These are phyloP conservation scores for Mugil cephalus DNA, from an alignment of 2,113 vertebrate species.

Conservation along the genomic window DNA sequence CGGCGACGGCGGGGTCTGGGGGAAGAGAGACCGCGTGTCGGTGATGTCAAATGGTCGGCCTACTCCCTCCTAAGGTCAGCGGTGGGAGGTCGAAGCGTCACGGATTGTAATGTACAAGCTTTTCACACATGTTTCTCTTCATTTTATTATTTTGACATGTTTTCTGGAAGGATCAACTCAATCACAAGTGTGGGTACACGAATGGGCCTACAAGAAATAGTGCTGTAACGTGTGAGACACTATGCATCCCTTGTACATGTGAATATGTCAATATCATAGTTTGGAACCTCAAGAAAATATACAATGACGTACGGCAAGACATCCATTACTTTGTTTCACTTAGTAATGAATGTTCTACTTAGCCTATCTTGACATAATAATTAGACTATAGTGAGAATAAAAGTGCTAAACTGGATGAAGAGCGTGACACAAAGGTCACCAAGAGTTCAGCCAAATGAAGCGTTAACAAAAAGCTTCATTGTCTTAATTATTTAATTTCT, in stretches of 20 bases:
- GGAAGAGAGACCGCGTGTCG: neutral
- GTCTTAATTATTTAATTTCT: constrained; percentile 54
- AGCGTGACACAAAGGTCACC: constrained; percentile 42
- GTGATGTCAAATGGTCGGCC: neutral
- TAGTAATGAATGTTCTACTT: neutral
- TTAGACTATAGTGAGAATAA: constrained; percentile 31
- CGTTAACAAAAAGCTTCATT: constrained; percentile 50
- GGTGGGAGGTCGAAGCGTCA: neutral
- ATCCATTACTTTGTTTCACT: constrained; percentile 11
- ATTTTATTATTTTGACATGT: neutral
- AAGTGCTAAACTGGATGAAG: constrained; percentile 14
- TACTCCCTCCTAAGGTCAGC: neutral
- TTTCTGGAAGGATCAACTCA: constrained; percentile 10
- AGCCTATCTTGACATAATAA: constrained; percentile 32
- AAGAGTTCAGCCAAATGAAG: constrained; percentile 51
- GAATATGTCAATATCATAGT: too few species aligned
- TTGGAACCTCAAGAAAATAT: too few species aligned
- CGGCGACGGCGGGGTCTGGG: neutral
- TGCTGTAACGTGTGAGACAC: neutral
- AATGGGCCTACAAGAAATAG: neutral
- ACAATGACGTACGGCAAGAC: neutral
- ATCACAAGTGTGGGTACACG: neutral
- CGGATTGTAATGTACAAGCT: neutral
- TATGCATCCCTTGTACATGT: neutral
- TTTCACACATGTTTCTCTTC: neutral